Base-by-base conservation (phyloP, 2,113 vertebrate species). In the Actenoides lindsayi region DNA sequence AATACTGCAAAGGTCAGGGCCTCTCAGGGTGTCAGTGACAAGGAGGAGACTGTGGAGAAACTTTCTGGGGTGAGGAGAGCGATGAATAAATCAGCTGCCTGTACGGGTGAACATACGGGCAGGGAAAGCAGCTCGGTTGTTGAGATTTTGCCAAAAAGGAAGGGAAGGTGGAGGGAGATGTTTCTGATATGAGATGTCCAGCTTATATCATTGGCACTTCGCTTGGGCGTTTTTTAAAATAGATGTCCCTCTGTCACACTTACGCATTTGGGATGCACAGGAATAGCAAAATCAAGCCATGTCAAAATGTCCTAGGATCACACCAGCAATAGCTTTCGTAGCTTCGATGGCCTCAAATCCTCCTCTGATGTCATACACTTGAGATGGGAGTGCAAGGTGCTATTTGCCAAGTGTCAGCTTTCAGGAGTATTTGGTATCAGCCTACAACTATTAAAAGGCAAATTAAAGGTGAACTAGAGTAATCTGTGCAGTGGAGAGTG, bases 391-490 rank as follows among this genome's bases (percentile, higher is more conserved):
- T 51, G 68, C 68, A 48, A 5, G 13, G 67, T 4, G 18, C 68
- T 96, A 0, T 80, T 84, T 94, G 94, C 89, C 91, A 96, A 89
- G 97, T 97, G 79, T 98, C 97, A 96, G 92, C 91, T 98, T 98
- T 96, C 97, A 96, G 14, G 74, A 92, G 87, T 77, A 89, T 97
- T 97, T 93, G 87, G 90, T 97, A 84, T 98, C 98, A 96, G 83
- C 87, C 92, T 83, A 64, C 87, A 86, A 74, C 25, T 33, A 91
- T 92, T 96, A 96, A 50, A 97, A 98, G 96, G 96, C 93, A 97
- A 97, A 96, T 96, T 96, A 98, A 97, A 98, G 96, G 97, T 97
- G 96, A 98, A 93, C 74, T 17, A 35, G 88, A 93, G 91, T 67
- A 93, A 91, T 94, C 69, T 91, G 91, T 79, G 74, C 81, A 73